phyloP scores from a whole-genome alignment of 2,888 invertebrate species.

The Drosophila mayaguana region DNA sequence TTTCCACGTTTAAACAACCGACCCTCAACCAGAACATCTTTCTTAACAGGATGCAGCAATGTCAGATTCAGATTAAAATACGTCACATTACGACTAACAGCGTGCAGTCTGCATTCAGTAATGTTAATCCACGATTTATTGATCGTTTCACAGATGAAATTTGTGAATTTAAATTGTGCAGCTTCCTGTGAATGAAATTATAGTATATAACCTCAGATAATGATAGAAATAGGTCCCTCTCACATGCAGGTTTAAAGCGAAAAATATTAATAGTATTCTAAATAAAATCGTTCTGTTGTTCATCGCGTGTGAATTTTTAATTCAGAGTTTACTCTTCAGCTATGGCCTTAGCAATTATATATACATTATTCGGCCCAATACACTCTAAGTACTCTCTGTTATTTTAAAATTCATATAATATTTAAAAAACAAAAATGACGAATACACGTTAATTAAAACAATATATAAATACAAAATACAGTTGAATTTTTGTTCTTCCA shows the following conservation, averaged over 20 bases:
- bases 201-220: not conserved
- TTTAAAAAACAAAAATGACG: not conserved
- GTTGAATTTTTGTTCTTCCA: too few relatives aligned
- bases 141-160: not conserved
- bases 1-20: constrained; percentile 13
- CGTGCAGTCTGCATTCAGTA: constrained; percentile 20
- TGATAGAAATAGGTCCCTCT: not conserved
- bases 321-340: not conserved
- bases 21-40: not conserved
- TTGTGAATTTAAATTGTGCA: constrained; percentile 27
- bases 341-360: not conserved
- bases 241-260: not conserved
- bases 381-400: not conserved
- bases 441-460: not conserved
- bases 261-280: not conserved
- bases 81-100: constrained; percentile 28
- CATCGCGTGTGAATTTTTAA: not conserved
- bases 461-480: too few relatives aligned
- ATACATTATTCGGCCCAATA: too few relatives aligned
- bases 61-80: constrained; percentile 19
- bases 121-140: constrained; percentile 22
- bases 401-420: not conserved
- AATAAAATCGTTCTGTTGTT: not conserved
- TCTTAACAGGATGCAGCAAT: not conserved
- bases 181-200: constrained; percentile 10